Base-by-base conservation (phyloP, 2,113 vertebrate genomes). In the Cariama cristata region DNA sequence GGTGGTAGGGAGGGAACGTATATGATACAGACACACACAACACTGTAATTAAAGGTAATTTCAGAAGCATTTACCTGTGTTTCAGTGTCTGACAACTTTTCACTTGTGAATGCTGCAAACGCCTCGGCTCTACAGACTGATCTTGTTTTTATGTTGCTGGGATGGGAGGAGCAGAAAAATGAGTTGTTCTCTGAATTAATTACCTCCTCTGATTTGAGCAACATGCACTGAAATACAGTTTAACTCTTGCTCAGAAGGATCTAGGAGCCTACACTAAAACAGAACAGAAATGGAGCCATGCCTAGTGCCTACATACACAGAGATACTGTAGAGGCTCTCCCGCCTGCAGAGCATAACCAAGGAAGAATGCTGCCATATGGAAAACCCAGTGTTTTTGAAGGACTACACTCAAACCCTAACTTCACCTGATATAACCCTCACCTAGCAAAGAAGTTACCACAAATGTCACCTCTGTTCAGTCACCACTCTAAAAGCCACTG, bases 61-160 rank as follows among this genome's bases (percentile, higher is more conserved):
- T 97, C 90, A 95, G 92, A 97, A 96, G 75, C 73, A 73, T 84
- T 97, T 93, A 82, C 92, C 94, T 97, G 93, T 62, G 75, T 90
- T 93, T 96, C 90, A 97, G 62, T 88, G 68, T 93, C 94, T 93
- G 80, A 94, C 63, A 93, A 96, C 87, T 88, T 95, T 91, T 93
- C 86, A 90, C 89, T 93, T 92, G 79, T 86, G 92, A 93, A 77
- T 62, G 40, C 58, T 60, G 69, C 60, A 80, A 87, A 40, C 0
- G 18, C 62, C 86, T 74, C 67, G 95, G 82, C 75, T 90, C 80
- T 90, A 58, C 68, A 88, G 94, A 68, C 15, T 66, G 52, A 83
- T 89, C 76, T 90, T 94, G 86, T 75, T 59, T 94, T 97, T 55
- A 50, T 87, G 49, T 68, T 91, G 64, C 42, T 75, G 49, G 90